These are phyloP conservation scores for Sebastes oblongus DNA, from an alignment of 2,797 vertebrate genomes.

Conservation along the genomic window DNA sequence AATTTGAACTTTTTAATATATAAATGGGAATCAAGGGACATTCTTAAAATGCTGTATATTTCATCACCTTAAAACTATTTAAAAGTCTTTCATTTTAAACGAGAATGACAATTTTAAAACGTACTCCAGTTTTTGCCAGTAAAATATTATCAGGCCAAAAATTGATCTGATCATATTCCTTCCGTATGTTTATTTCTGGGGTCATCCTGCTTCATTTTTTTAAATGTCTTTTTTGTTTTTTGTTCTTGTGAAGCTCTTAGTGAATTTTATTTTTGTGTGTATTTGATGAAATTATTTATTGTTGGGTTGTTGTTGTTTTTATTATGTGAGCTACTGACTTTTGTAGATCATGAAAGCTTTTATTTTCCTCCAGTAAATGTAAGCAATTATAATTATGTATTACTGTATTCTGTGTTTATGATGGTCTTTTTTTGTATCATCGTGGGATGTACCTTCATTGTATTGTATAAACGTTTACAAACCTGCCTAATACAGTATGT, in stretches of 20 bases:
- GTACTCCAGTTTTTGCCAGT: background rate
- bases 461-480: slow-evolving; percentile 40
- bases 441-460: background rate
- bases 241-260: slow-evolving; percentile 22
- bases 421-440: slow-evolving; percentile 3
- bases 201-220: background rate
- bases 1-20: background rate
- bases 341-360: slow-evolving; percentile 15
- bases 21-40: slow-evolving; percentile 8
- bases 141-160: background rate
- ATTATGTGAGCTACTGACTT: slow-evolving; percentile 6
- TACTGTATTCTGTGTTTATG: background rate
- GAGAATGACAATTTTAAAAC: background rate
- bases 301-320: slow-evolving; percentile 15
- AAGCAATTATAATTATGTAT: background rate
- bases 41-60: background rate
- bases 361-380: slow-evolving; percentile 5
- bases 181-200: background rate
- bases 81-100: background rate
- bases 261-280: slow-evolving; percentile 60
- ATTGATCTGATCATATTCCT: background rate
- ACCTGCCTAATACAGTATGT: background rate
- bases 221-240: background rate
- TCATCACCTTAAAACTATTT: background rate
- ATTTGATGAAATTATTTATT: slow-evolving; percentile 62